Percentiles rank a stretch among this genome's conserved stretches.
These are phyloP conservation scores for Polyploca ridens DNA, from an alignment of 2,888 invertebrate species.

Conservation along the genomic window DNA sequence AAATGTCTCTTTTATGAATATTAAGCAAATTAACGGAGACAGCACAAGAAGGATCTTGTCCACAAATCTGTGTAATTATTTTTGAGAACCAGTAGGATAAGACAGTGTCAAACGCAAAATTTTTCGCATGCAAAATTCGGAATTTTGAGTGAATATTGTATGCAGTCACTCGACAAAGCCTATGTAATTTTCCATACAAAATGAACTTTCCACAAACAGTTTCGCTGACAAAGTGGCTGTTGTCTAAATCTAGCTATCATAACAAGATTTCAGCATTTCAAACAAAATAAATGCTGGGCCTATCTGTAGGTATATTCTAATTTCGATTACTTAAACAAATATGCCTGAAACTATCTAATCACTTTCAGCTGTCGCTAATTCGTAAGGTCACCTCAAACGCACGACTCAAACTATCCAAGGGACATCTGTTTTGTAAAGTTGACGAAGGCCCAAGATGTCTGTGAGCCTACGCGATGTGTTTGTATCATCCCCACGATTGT, in stretches of 20 bases:
- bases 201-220: no score
- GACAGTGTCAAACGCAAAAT: no score
- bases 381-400: not conserved
- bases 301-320: no score
- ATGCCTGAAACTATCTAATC: not conserved
- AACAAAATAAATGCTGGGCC: no score
- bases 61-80: not conserved
- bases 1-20: constrained; percentile 4
- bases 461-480: not conserved
- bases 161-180: no score
- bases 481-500: not conserved
- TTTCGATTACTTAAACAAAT: no score
- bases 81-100: not conserved
- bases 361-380: not conserved
- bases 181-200: no score
- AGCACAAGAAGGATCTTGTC: not conserved
- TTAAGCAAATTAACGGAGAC: not conserved
- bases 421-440: constrained; percentile 3
- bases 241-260: no score
- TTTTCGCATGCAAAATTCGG: no score
- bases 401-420: constrained; percentile 5
- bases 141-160: no score
- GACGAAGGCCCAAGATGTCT: not conserved
- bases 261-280: no score
- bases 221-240: no score